These are phyloP conservation scores for Dallia pectoralis DNA, from an alignment of 2,797 vertebrate genomes.

Conservation along the genomic window DNA sequence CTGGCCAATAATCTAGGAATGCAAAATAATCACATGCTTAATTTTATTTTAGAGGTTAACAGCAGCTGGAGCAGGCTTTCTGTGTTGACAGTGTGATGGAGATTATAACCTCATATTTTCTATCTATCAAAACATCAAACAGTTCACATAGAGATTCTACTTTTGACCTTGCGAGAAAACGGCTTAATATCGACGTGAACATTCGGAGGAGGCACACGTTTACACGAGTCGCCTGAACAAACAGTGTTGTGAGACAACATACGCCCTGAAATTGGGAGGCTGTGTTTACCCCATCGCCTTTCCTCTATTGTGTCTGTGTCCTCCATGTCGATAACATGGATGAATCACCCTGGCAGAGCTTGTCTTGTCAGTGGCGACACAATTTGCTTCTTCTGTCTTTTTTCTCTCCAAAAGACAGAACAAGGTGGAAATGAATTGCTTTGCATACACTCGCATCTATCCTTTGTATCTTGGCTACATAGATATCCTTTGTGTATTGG, in stretches of 20 bases:
- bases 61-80: neutral
- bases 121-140: constrained; percentile 5
- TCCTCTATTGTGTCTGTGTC: constrained; percentile 15
- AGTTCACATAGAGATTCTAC: constrained; percentile 32
- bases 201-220: constrained; percentile 42
- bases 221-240: neutral
- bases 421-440: constrained; percentile 61
- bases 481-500: constrained; percentile 57
- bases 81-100: neutral
- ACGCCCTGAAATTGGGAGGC: constrained; percentile 40
- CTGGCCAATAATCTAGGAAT: neutral
- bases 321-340: constrained; percentile 47
- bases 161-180: constrained; percentile 47
- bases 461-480: constrained; percentile 57
- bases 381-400: neutral
- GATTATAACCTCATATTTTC: neutral
- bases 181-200: constrained; percentile 7
- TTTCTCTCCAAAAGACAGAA: constrained; percentile 38
- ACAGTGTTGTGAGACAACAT: constrained; percentile 36
- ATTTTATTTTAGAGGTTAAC: constrained; percentile 4
- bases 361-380: constrained; percentile 52
- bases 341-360: constrained; percentile 45
- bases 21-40: neutral
- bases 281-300: constrained; percentile 39
- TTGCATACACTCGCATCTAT: constrained; percentile 58